These are phyloP conservation scores for Haemorhous mexicanus DNA, from an alignment of 2,113 vertebrate species.

Conservation along the genomic window DNA sequence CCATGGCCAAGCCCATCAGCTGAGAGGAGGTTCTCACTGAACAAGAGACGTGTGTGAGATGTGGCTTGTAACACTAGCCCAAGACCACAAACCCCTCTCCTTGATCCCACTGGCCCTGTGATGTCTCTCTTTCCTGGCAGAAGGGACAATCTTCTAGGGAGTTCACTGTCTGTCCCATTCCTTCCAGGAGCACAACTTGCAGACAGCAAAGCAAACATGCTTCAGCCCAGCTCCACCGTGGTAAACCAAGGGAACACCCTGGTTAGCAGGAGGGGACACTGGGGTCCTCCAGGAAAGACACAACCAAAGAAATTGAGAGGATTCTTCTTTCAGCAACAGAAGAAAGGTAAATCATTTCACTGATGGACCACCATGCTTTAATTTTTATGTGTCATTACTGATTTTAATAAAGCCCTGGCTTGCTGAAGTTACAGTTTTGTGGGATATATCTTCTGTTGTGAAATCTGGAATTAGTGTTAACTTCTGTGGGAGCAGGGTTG, in stretches of 20 bases:
- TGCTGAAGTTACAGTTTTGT: background rate
- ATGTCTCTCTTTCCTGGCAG: background rate
- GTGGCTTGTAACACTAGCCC: background rate
- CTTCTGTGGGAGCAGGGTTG: background rate
- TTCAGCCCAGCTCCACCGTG: background rate
- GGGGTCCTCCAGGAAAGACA: background rate
- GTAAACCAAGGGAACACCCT: background rate
- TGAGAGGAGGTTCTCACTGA: background rate
- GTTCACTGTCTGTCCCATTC: background rate
- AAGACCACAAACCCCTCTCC: background rate
- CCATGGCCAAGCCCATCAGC: fast-evolving
- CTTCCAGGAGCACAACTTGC: background rate
- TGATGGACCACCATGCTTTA: background rate
- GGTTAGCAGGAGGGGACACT: background rate
- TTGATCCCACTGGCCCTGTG: background rate
- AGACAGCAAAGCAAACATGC: fast-evolving
- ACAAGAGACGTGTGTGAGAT: fast-evolving
- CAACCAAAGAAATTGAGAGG: background rate
- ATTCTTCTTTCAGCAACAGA: background rate
- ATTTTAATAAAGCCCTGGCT: background rate
- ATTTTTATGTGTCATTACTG: background rate
- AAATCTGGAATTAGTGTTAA: background rate
- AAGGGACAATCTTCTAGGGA: background rate
- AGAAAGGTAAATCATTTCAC: background rate
- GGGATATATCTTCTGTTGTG: background rate